Base-by-base conservation (phyloP, 2,888 invertebrate genomes). In the Polydrusus cervinus region DNA sequence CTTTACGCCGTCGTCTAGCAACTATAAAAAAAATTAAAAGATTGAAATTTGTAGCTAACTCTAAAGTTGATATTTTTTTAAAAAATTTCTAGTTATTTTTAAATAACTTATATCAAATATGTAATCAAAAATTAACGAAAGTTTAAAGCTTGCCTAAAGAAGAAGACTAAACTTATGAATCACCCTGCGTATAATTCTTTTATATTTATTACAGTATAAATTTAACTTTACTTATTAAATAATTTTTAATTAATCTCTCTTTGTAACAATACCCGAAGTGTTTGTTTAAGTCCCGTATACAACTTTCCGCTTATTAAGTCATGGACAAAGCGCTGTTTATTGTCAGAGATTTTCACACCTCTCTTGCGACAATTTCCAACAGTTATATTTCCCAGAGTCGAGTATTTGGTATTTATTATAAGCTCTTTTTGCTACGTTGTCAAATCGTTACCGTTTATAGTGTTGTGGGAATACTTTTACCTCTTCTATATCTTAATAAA, bases 1-100 rank as follows among this genome's bases (percentile, higher is more conserved):
- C 97, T 87, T 96, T 95, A 78, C 96, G 91, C 65, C 96, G 90
- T 74, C 77, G 69, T 71, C 79, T 75, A 1, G 74, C 79, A 30
- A 78, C 79, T 79, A 34, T 34, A 76, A 75, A 57, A 67, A 71
- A 16, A 38, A n/a, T 45, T 11, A 6, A 6, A 25, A 25, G 25
- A 25, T 25, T 25, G 5, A 25, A 25, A 3, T 25, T 5, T 3
- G 25, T 5, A 3, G 1, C 25, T 3, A 25, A 25, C 1, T 3
- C 25, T 25, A 3, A 25, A 25, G 25, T 25, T 3, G n/a, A n/a
- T n/a, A n/a, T n/a, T n/a, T n/a, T n/a, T n/a, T n/a, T n/a, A n/a
- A n/a, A n/a, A n/a, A n/a, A n/a, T n/a, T n/a, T n/a, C n/a, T n/a
- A n/a, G n/a, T n/a, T n/a, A n/a, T n/a, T n/a, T n/a, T n/a, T n/a